These are phyloP conservation scores for Borostomias antarcticus DNA, from an alignment of 2,797 vertebrate species.

Conservation along the genomic window DNA sequence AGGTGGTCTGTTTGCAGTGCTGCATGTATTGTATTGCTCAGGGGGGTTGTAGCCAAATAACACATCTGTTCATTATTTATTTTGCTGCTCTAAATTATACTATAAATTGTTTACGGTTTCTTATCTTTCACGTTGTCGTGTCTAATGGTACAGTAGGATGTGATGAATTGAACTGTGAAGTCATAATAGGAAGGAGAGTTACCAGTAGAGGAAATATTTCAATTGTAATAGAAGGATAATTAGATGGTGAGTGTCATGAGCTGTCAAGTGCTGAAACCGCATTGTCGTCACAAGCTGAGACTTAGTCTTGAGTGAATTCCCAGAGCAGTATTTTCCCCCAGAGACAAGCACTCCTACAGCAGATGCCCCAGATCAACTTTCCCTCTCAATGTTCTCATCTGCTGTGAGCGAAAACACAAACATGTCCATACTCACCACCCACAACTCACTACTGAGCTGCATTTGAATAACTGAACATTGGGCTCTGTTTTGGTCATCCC, in stretches of 20 bases:
- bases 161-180: not conserved
- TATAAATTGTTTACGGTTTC: no score
- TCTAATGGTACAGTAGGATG: no score
- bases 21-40: conserved; percentile 5
- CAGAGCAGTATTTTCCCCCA: conserved; percentile 40
- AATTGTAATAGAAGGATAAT: not conserved
- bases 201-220: not conserved
- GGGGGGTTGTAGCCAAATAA: not conserved
- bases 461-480: conserved; percentile 3
- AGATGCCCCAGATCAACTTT: conserved; percentile 23
- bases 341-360: conserved; percentile 39
- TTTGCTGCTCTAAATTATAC: not conserved
- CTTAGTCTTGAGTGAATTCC: conserved; percentile 43
- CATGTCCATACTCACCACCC: not conserved
- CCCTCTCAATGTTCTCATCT: conserved; percentile 22
- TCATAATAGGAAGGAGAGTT: not conserved
- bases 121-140: no score
- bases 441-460: not conserved
- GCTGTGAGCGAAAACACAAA: not conserved
- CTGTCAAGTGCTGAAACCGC: not conserved
- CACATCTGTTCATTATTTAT: conserved; percentile 11
- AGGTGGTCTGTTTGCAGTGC: conserved; percentile 12
- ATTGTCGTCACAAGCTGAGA: not conserved
- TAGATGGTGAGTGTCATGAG: not conserved
- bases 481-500: not conserved